Base-by-base conservation (phyloP, 2,797 vertebrate species). In the Brachymystax lenok region DNA sequence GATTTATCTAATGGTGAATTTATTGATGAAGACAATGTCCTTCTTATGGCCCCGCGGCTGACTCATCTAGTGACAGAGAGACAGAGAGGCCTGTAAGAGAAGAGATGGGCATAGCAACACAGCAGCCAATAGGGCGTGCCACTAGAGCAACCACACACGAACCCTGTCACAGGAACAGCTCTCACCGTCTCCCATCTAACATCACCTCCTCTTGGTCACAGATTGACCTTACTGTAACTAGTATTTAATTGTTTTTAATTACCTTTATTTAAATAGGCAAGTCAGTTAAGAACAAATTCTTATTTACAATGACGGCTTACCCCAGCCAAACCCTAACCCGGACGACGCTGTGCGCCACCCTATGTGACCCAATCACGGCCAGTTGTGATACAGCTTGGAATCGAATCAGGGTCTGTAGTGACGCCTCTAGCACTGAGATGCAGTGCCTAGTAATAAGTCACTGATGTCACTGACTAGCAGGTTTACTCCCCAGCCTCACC, bases 91-190 rank as follows among this genome's bases (percentile, higher is more conserved):
- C 24, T 52, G 88, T 21, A 40, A 84, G 84, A 79, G 83, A 24
- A 84, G 84, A 79, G 83, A 88, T 81, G 89, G 88, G 87, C 91
- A 91, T 92, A 92, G 90, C 90, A 92, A 92, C 90, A 92, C 86
- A 82, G 83, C 88, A 92, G 85, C 92, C 91, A 92, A 92, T 91
- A 83, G 89, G 88, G 85, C 85, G 87, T 86, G 83, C 80, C 84
- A 77, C 80, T 76, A 21, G 79, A 73, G 59, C 30, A 61, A 77
- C 80, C 76, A 75, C 69, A 79, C 56, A n/a, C 19, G n/a, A 1
- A 19, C 17, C 51, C 61, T 56, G 63, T 33, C 67, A 67, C 76
- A 80, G 85, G 85, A 87, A 85, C 84, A 84, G 83, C 88, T 86
- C 82, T 81, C 80, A 75, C 75, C 27, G 74, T 54, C 76, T 84